Evolutionary conservation across 2,888 invertebrate species (phyloP).

Genomic region (Drosophila subquinaria): DNA sequence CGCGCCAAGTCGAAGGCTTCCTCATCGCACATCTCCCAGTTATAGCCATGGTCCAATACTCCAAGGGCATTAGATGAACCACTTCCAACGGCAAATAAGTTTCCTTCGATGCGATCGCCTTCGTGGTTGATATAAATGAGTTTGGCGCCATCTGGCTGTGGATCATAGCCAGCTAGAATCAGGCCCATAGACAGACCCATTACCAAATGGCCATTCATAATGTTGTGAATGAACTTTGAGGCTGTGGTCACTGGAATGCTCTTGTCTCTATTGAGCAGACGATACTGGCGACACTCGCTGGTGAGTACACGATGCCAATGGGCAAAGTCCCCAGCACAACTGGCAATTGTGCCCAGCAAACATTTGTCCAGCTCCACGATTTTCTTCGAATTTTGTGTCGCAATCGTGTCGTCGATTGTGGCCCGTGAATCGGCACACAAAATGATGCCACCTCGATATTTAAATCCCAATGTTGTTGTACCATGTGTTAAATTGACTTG

Average conservation of each 20-base stretch:
- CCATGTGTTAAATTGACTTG: slow-evolving; percentile 88
- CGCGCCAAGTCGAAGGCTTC: slow-evolving; percentile 97
- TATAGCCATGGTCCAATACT: slow-evolving; percentile 94
- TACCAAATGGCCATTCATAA: slow-evolving; percentile 98
- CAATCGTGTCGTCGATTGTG: slow-evolving; percentile 96
- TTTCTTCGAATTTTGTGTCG: slow-evolving; percentile 97
- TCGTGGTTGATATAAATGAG: slow-evolving; percentile 98
- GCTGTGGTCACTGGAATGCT: slow-evolving; percentile 98
- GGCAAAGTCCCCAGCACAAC: slow-evolving; percentile 99
- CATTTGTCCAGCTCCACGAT: slow-evolving; percentile 98
- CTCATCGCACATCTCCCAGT: slow-evolving; percentile 93
- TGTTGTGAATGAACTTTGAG: slow-evolving; percentile 98
- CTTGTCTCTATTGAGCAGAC: slow-evolving; percentile 94
- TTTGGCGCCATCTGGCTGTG: slow-evolving; percentile 95
- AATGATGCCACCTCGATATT: slow-evolving; percentile 96
- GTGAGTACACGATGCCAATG: slow-evolving; percentile 99
- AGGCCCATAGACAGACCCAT: slow-evolving; percentile 97
- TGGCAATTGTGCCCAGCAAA: slow-evolving; percentile 97
- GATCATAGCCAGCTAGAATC: slow-evolving; percentile 98
- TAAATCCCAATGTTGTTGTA: slow-evolving; percentile 98
- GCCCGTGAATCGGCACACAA: slow-evolving; percentile 98
- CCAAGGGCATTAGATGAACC: slow-evolving; percentile 98
- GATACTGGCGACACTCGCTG: slow-evolving; percentile 97
- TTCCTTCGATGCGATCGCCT: slow-evolving; percentile 94
- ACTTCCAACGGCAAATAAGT: slow-evolving; percentile 98